These are phyloP conservation scores for Atractosteus spatula DNA, from an alignment of 2,113 vertebrate genomes.

Conservation along the genomic window DNA sequence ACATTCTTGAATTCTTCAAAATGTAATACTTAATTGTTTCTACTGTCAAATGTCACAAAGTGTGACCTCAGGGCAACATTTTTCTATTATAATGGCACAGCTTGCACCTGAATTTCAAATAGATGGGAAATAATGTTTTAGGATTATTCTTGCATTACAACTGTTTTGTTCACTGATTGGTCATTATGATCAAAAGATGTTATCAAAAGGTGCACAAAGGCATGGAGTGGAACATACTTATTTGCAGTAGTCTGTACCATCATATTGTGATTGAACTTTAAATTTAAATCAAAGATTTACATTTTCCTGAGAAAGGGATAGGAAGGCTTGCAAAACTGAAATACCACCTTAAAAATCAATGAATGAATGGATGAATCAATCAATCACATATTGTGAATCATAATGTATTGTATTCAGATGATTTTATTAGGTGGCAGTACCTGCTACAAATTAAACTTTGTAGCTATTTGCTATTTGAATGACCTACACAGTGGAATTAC, in stretches of 20 bases:
- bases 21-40: too few species aligned
- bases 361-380: not conserved
- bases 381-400: not conserved
- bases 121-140: too few species aligned
- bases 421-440: slow-evolving; percentile 52
- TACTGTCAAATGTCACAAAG: too few species aligned
- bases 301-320: not conserved
- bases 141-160: slow-evolving; percentile 15
- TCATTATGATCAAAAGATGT: slow-evolving; percentile 65
- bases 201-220: slow-evolving; percentile 63
- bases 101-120: too few species aligned
- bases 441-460: slow-evolving; percentile 70
- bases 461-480: slow-evolving; percentile 77
- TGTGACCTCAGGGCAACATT: slow-evolving; percentile 55
- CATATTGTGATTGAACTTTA: too few species aligned
- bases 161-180: slow-evolving; percentile 62
- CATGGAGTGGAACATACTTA: slow-evolving; percentile 44
- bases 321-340: not conserved
- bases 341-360: not conserved
- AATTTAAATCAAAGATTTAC: not conserved
- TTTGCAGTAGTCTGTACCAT: slow-evolving; percentile 50
- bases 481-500: slow-evolving; percentile 82
- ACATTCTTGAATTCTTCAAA: slow-evolving; percentile 53
- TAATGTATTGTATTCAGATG: slow-evolving; percentile 17
- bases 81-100: slow-evolving; percentile 50